These are phyloP conservation scores for Dione juno DNA, from an alignment of 2,888 invertebrate species.

Conservation along the genomic window DNA sequence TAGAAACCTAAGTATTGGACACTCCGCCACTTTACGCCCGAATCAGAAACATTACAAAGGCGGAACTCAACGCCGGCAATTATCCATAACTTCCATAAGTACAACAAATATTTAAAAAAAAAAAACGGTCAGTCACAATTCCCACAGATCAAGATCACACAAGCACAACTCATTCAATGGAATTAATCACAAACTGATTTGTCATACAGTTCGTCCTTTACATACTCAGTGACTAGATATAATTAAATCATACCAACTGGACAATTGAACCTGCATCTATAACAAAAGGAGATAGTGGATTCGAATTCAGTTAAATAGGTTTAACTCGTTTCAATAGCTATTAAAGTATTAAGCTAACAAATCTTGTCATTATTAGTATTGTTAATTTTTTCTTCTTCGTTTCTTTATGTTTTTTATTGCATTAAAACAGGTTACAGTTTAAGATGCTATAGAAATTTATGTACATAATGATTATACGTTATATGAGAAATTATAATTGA, in stretches of 20 bases:
- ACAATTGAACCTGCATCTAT: conserved; percentile 44
- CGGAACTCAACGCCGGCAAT: too few relatives aligned
- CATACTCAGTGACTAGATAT: conserved; percentile 46
- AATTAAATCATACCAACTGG: conserved; percentile 40
- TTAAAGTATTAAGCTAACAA: background rate
- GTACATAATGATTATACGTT: background rate
- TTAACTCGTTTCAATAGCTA: conserved; percentile 1
- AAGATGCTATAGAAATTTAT: background rate
- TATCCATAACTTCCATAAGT: too few relatives aligned
- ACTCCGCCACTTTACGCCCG: too few relatives aligned
- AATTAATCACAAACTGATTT: conserved; percentile 54
- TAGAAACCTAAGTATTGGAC: too few relatives aligned
- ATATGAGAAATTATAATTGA: background rate
- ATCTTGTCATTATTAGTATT: conserved; percentile 4
- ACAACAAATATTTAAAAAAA: too few relatives aligned
- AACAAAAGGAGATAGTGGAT: conserved; percentile 24
- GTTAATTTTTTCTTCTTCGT: conserved; percentile 8
- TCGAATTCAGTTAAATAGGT: conserved; percentile 9
- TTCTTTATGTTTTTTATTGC: background rate
- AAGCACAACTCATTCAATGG: conserved; percentile 51
- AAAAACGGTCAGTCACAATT: conserved; percentile 49
- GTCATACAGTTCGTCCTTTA: conserved; percentile 52
- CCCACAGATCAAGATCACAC: conserved; percentile 59
- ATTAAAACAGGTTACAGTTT: background rate
- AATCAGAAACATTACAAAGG: too few relatives aligned